Base-by-base conservation (phyloP, 2,888 invertebrate genomes). In the Argyresthia goedartella region DNA sequence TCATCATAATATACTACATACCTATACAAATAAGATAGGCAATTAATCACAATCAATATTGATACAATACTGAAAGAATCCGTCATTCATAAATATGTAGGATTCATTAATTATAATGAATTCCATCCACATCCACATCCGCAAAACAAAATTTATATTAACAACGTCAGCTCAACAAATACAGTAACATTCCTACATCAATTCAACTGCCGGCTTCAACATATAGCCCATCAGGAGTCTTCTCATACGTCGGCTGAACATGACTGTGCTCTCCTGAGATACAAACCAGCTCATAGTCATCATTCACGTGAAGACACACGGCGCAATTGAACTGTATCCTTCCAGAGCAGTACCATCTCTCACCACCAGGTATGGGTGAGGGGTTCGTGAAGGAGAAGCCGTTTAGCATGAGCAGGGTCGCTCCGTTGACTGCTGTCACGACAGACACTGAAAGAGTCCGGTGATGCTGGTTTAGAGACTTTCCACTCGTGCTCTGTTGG, bases 291-390 rank as follows among this genome's bases (percentile, higher is more conserved):
- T 85, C 84, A 48, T 85, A 85, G 49, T 86, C 85, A 53, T 85
- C 85, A 57, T 86, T 85, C 16, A 85, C 85, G 50, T 82, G 79
- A 4, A 85, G 67, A 50, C 81, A 85, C 0, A 85, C 85, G 15
- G 58, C 71, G 61, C 85, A 85, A 4, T 72, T 71, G 74, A 75
- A 82, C 34, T 65, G 65, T 41, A 67, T 55, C 53, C 80, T 66
- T 1, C 84, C 86, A 0, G 84, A 79, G 57, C 86, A 84, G 64
- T 79, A 82, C 85, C 86, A 85, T 0, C 81, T 61, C 51, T 84
- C 86, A 1, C 86, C 86, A 1, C 79, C 77, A 4, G 71, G 62
- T 66, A 85, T 75, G 0, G 84, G 85, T 0, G 80, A 72, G 0
- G 85, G 86, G 53, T 79, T 81, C n/a, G 70, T 67, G 63, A 81